Evolutionary conservation across 2,888 invertebrate species (phyloP), one percentile per base, ranked within the genome.

Genomic region (Atethmia centrago): DNA sequence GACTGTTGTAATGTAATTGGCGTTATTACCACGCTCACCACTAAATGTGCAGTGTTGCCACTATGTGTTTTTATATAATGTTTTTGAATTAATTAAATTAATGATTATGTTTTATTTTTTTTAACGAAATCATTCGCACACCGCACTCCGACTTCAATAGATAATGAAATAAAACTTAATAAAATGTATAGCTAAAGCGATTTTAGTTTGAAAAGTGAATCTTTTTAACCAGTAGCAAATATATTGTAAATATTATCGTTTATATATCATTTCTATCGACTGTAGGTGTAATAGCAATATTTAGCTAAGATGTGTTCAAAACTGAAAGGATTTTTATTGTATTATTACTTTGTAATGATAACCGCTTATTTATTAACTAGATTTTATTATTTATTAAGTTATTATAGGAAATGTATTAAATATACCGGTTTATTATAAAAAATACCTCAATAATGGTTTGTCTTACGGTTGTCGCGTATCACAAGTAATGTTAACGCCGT

Each of bases 221-320:
- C 71, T 91, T 83, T 82, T 91, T 88, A 90, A 91, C 90, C 82
- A 82, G 85, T 94, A 94, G 91, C 90, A 84, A 91, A 92, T 93
- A 91, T 89, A 90, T 89, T 95, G 94, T 95, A 95, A 91, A 95
- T 94, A 88, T 87, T 90, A 92, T 91, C 90, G 90, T 91, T 91
- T 91, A 88, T 92, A 90, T 90, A 85, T 86, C 12, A 83, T 94
- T 94, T 94, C 90, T 95, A 95, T 93, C 90, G 89, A 91, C 88
- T 86, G 89, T 94, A 93, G 92, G 86, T 91, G 90, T 90, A 90
- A 88, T 95, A 95, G 95, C 94, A 93, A 95, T 95, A 94, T 92
- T 90, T 96, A 95, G 95, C 93, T 96, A 95, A 95, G 95, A 95
- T 94, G 95, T 95, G 95, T 96, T 95, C 95, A 95, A 93, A 94